Evolutionary conservation across 2,888 invertebrate genomes (phyloP), one percentile per base, ranked within the genome.

Genomic region (Amaurobius ferox): DNA sequence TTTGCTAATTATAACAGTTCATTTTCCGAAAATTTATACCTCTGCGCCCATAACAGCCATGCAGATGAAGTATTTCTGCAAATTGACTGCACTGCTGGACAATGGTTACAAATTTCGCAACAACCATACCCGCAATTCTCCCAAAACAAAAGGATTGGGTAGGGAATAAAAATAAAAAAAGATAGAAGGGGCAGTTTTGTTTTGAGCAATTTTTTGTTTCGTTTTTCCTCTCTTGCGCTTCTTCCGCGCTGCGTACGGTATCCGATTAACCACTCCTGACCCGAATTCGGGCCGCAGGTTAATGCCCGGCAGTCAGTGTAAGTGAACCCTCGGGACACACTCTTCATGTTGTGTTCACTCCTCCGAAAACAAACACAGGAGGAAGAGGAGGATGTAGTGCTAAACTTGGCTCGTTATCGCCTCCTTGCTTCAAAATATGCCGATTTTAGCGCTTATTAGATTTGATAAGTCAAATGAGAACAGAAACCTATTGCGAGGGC

Each of bases 191-290:
- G 29, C n/a, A 23, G 23, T 74, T 28, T n/a, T 68, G 26, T 35
- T 55, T 26, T 35, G 26, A 32, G 28, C 26, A 28, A 40, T 70
- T 39, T 32, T 32, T 64, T 28, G 39, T 32, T 66, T 23, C 19
- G 30, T 66, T 66, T 66, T 35, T 35, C 30, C 35, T 32, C 32
- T 66, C n/a, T 32, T 35, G 29, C 66, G 28, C 55, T 70, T 67
- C 71, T 32, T 30, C 70, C 19, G 39, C 23, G 32, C 55, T 35
- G 66, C 66, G 66, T 66, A 35, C 35, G 66, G 66, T 66, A 35
- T 35, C 77, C 77, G 77, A 77, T 85, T 71, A 71, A 62, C 44
- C 80, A 73, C 76, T 77, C 77, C 77, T 83, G 83, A 85, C 83
- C 83, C 62, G 68, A 30, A 55, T 85, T 71, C 26, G 23, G 44